Percentiles rank a stretch among this genome's conserved stretches.
These are phyloP conservation scores for Hylomyscus alleni DNA, from an alignment of 2,797 vertebrate species.

Conservation along the genomic window DNA sequence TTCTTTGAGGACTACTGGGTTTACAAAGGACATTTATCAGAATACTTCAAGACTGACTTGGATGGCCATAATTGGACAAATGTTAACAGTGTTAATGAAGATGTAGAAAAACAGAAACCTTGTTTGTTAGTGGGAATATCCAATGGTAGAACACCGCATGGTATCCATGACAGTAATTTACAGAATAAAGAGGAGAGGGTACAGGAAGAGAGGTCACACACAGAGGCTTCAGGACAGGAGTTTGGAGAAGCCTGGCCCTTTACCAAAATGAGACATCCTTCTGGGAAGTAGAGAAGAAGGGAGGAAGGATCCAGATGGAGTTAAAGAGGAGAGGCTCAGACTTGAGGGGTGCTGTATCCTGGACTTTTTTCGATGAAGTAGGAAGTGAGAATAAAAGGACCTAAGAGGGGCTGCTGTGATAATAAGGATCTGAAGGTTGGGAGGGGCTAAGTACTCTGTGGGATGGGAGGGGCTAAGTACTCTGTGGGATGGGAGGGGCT, in stretches of 20 bases:
- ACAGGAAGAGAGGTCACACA: not conserved
- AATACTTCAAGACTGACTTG: not conserved
- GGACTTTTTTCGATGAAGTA: not conserved
- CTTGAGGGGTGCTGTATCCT: not conserved
- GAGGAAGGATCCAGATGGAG: not conserved
- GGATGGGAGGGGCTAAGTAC: not conserved
- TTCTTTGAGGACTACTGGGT: slow-evolving; percentile 44
- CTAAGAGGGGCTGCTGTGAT: not conserved
- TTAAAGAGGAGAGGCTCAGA: slow-evolving; percentile 1
- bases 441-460: not conserved
- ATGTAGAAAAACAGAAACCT: not conserved
- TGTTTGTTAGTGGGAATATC: slow-evolving; percentile 27
- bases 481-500: too few species aligned
- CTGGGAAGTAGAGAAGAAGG: not conserved
- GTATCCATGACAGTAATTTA: slow-evolving; percentile 17
- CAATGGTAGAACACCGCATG: not conserved
- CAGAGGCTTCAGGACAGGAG: not conserved
- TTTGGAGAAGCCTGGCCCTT: slow-evolving; percentile 14
- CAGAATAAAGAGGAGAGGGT: not conserved
- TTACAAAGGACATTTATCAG: slow-evolving; percentile 48
- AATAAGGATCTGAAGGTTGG: not conserved
- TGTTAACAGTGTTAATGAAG: not conserved
- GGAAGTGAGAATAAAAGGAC: not conserved
- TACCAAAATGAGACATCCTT: not conserved
- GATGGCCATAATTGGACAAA: not conserved